Conservation (phyloP, 53 echinoderm and acorn worm genomes). For the Crossaster papposus region DNA sequence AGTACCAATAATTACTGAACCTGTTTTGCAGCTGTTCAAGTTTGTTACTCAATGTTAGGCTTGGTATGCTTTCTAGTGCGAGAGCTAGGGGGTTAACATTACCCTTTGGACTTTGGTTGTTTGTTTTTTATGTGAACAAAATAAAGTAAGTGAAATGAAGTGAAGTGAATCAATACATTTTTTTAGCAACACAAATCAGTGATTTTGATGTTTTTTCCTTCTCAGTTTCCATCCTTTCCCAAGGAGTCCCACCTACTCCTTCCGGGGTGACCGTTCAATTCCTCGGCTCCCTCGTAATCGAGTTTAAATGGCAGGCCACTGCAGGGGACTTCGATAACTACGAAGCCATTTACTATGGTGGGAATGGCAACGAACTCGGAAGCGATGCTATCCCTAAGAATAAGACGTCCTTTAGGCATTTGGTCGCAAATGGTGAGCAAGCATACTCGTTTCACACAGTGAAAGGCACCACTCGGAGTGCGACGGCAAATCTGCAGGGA, state of each 20-base stretch:
- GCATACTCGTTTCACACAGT: conserved; percentile 6
- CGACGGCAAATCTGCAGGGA: neutral
- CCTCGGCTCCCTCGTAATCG: conserved; percentile 14
- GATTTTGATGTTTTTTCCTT: neutral
- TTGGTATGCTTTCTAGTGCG: no score
- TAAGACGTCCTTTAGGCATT: neutral
- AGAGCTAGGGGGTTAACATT: no score
- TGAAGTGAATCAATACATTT: no score
- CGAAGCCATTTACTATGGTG: neutral
- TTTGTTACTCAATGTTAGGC: no score
- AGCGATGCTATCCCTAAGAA: conserved; percentile 9
- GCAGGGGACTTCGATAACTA: conserved; percentile 39
- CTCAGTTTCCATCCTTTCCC: no score
- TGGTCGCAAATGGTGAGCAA: no score
- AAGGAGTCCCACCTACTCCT: neutral
- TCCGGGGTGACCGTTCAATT: neutral
- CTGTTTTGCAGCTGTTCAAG: no score
- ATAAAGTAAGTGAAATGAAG: no score
- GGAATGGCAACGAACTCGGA: neutral
- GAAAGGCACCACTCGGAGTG: conserved; percentile 10
- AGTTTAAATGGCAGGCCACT: conserved; percentile 13
- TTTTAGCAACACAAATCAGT: no score
- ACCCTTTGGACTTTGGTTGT: no score
- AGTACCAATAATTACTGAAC: no score
- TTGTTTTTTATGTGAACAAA: no score